Percentiles rank a stretch among this genome's conserved stretches.
Conservation (phyloP, 2,888 invertebrate species). For the Cyclophora albipunctata region DNA sequence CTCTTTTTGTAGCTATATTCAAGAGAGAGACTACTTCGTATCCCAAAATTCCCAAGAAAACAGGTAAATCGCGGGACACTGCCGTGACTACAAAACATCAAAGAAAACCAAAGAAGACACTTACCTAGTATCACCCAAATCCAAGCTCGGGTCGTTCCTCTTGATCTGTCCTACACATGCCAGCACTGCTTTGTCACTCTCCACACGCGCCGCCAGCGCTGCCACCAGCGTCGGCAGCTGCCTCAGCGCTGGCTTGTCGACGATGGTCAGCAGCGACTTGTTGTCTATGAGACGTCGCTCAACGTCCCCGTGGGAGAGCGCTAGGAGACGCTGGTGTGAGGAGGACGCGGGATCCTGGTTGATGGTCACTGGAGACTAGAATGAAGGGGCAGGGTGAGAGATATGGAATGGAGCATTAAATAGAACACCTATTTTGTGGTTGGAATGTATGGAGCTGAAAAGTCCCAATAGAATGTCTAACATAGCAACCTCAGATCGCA, state of each 20-base stretch:
- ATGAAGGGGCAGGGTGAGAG: background rate
- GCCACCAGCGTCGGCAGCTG: constrained; percentile 81
- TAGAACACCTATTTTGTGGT: too few species aligned
- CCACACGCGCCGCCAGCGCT: constrained; percentile 85
- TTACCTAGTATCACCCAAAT: constrained; percentile 77
- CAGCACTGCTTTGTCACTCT: constrained; percentile 92
- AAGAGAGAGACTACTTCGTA: too few species aligned
- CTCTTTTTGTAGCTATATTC: too few species aligned
- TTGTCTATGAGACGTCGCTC: constrained; percentile 94
- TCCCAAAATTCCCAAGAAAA: too few species aligned
- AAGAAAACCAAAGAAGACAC: constrained; percentile 6
- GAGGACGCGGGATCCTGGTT: constrained; percentile 87
- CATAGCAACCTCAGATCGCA: too few species aligned
- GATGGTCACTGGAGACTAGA: constrained; percentile 67
- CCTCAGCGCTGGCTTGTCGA: constrained; percentile 87
- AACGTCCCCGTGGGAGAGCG: constrained; percentile 88
- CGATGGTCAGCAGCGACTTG: constrained; percentile 88
- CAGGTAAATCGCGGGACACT: too few species aligned
- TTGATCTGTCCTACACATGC: constrained; percentile 81
- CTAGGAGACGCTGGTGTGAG: constrained; percentile 91
- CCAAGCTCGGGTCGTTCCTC: constrained; percentile 75
- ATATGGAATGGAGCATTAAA: background rate
- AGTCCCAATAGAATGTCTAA: too few species aligned
- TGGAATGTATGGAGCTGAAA: too few species aligned
- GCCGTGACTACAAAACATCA: too few species aligned